phyloP scores from a whole-genome alignment of 1,140 invertebrate genomes.

The Agrilus planipennis region DNA sequence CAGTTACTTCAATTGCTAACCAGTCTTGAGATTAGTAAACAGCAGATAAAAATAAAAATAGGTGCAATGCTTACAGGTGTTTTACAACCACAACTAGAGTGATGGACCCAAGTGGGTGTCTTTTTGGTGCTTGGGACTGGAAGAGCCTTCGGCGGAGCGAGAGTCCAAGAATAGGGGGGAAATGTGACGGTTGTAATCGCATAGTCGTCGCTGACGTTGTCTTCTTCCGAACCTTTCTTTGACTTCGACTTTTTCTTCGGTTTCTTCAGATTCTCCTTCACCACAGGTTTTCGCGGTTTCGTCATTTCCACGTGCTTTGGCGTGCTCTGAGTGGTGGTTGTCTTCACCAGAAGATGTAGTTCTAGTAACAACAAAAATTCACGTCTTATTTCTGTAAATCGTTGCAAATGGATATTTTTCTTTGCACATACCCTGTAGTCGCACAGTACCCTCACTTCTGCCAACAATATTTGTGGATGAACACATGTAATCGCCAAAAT shows the following conservation, averaged over 20 bases:
- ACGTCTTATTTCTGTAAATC: background rate
- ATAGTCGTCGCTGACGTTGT: conserved; percentile 15
- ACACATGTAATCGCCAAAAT: conserved; percentile 70
- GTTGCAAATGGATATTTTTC: too few relatives aligned
- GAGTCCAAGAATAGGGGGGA: conserved; percentile 15
- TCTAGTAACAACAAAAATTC: conserved; percentile 30
- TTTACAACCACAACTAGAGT: too few relatives aligned
- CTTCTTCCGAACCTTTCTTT: conserved; percentile 20
- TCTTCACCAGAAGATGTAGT: conserved; percentile 40
- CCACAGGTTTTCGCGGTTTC: conserved; percentile 30
- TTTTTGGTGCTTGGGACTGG: conserved; percentile 18
- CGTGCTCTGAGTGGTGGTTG: conserved; percentile 38
- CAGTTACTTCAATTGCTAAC: too few relatives aligned
- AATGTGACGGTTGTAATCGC: conserved; percentile 16
- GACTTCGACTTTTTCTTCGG: conserved; percentile 17
- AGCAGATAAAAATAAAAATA: too few relatives aligned
- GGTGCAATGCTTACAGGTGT: too few relatives aligned
- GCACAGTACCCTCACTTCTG: conserved; percentile 60
- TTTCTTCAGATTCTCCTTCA: conserved; percentile 26
- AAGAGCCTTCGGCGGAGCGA: conserved; percentile 13
- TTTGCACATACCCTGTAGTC: conserved; percentile 65
- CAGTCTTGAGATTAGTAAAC: too few relatives aligned
- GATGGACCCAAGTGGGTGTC: conserved; percentile 19
- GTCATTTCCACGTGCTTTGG: conserved; percentile 28
- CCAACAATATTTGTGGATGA: conserved; percentile 67